Evolutionary conservation across 2,797 vertebrate genomes (phyloP).

Genomic region (Jordanella pulchra): DNA sequence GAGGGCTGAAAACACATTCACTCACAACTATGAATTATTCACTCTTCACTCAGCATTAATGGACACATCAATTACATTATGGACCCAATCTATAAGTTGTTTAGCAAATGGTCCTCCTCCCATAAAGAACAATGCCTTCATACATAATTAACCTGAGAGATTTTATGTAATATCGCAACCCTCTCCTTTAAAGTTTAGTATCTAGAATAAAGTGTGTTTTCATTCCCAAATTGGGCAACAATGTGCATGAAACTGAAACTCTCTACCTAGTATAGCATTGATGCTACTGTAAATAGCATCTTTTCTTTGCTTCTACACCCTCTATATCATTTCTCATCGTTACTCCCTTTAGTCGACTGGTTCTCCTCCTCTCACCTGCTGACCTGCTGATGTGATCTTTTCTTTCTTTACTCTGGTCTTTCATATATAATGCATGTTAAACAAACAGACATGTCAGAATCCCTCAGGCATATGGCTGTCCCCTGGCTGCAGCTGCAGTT

Average conservation of each 20-base stretch:
- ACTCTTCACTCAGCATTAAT: conserved; percentile 63
- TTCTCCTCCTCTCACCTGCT: conserved; percentile 19
- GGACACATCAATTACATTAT: conserved; percentile 60
- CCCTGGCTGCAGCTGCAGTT: conserved; percentile 32
- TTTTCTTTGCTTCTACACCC: conserved; percentile 23
- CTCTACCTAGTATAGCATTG: conserved; percentile 21
- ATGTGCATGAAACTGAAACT: conserved; percentile 26
- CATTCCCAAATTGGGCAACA: conserved; percentile 1
- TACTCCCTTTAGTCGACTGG: conserved; percentile 7
- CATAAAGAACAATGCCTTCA: conserved; percentile 54
- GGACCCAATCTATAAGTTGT: conserved; percentile 46
- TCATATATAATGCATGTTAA: conserved; percentile 74
- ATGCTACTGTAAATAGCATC: conserved; percentile 27
- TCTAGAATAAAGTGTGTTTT: conserved; percentile 15
- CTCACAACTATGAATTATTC: conserved; percentile 60
- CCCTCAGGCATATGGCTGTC: conserved; percentile 55
- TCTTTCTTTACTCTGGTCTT: conserved; percentile 46
- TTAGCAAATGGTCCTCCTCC: conserved; percentile 36
- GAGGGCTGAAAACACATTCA: conserved; percentile 13
- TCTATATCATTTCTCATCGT: conserved; percentile 8
- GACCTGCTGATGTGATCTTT: conserved; percentile 32
- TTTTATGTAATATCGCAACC: conserved; percentile 17
- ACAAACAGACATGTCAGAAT: conserved; percentile 73
- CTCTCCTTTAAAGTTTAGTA: conserved; percentile 11
- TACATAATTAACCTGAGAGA: conserved; percentile 44